These are phyloP conservation scores for Eupithecia subfuscata DNA, from an alignment of 2,888 invertebrate species.

Conservation along the genomic window DNA sequence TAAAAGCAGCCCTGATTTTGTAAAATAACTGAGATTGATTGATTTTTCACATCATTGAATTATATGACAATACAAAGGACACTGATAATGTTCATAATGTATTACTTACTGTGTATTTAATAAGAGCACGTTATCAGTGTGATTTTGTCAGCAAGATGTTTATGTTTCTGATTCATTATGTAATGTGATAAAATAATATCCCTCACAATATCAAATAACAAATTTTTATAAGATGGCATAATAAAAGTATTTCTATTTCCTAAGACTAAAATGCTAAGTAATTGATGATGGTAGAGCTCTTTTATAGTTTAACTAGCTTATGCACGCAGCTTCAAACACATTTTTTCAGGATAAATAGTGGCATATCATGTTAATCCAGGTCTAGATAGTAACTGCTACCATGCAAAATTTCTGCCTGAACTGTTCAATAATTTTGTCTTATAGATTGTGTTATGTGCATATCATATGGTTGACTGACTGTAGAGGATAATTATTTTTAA, in stretches of 20 bases:
- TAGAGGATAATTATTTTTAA: too few species aligned
- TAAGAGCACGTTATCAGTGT: slow-evolving; percentile 64
- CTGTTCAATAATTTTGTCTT: background rate
- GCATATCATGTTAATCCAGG: background rate
- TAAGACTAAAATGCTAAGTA: background rate
- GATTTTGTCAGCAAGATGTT: slow-evolving; percentile 64
- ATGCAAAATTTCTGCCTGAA: background rate
- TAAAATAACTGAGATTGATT: slow-evolving; percentile 20
- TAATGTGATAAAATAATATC: slow-evolving; percentile 37
- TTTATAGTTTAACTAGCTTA: background rate
- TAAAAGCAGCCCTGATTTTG: slow-evolving; percentile 67
- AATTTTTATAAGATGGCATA: too few species aligned
- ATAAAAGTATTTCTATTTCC: background rate
- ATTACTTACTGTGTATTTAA: slow-evolving; percentile 59
- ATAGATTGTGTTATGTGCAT: background rate
- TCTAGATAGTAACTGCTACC: background rate
- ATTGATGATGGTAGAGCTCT: background rate
- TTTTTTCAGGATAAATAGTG: background rate
- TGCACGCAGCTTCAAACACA: background rate
- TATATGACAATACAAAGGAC: slow-evolving; percentile 46
- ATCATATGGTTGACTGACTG: too few species aligned
- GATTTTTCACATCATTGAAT: slow-evolving; percentile 30
- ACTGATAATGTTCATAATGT: slow-evolving; percentile 47
- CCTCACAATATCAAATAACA: background rate
- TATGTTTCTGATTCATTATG: slow-evolving; percentile 63